These are phyloP conservation scores for Heterodera filipjevi DNA, from an alignment of 2,888 invertebrate genomes.

Conservation along the genomic window DNA sequence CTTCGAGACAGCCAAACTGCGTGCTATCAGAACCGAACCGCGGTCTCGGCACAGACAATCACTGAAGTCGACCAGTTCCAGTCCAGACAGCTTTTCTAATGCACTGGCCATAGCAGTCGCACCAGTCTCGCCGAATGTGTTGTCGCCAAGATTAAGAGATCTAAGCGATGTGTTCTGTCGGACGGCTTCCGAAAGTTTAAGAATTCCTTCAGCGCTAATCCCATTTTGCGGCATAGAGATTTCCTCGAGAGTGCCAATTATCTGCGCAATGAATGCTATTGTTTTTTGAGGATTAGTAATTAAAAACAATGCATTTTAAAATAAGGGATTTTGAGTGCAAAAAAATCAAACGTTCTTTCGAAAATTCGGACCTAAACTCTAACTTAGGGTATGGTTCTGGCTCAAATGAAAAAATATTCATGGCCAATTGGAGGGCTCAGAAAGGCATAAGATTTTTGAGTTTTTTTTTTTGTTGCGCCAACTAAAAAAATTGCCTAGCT, in stretches of 20 bases:
- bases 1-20: slow-evolving; percentile 15
- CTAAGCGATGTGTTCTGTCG: slow-evolving; percentile 70
- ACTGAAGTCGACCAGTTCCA: slow-evolving; percentile 70
- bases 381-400: too few species aligned
- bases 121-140: slow-evolving; percentile 80
- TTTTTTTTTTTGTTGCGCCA: too few species aligned
- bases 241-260: slow-evolving; percentile 82
- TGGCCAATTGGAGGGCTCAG: too few species aligned
- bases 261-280: slow-evolving; percentile 71
- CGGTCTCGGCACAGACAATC: slow-evolving; percentile 69
- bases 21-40: slow-evolving; percentile 34
- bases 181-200: slow-evolving; percentile 73
- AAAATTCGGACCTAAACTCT: too few species aligned
- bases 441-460: too few species aligned
- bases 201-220: slow-evolving; percentile 84
- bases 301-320: too few species aligned
- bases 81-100: slow-evolving; percentile 73
- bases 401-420: too few species aligned
- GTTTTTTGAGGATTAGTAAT: too few species aligned
- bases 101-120: slow-evolving; percentile 77
- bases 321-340: too few species aligned
- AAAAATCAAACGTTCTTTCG: too few species aligned
- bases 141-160: slow-evolving; percentile 88
- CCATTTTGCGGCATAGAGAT: slow-evolving; percentile 95
- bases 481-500: too few species aligned